Percentiles rank a stretch among this genome's conserved stretches.
Evolutionary conservation across 2,888 invertebrate species (phyloP).

Genomic region (Xylota sylvarum): DNA sequence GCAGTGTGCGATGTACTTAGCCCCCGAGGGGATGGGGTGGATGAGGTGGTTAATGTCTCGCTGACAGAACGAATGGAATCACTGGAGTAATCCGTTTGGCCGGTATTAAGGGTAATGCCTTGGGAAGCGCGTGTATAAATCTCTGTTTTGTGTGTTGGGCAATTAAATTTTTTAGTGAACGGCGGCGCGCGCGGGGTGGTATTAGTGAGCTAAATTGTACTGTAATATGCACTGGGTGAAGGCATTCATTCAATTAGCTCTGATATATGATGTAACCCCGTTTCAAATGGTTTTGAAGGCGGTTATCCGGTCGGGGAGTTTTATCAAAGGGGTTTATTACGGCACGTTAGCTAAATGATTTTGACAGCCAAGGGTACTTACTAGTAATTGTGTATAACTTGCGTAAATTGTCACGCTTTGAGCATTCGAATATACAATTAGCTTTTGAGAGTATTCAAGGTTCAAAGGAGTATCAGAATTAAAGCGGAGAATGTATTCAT

Average conservation of each 20-base stretch:
- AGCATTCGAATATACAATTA: too few species aligned
- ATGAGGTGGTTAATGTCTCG: constrained; percentile 42
- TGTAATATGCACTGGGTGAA: neutral
- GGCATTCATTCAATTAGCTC: constrained; percentile 57
- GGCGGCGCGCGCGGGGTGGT: neutral
- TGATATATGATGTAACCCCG: constrained; percentile 21
- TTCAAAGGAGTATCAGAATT: too few species aligned
- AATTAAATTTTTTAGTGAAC: constrained; percentile 57
- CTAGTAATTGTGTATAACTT: neutral
- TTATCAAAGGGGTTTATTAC: neutral
- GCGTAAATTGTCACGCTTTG: too few species aligned
- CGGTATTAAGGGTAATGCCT: constrained; percentile 61
- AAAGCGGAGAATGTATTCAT: too few species aligned
- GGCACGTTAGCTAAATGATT: neutral
- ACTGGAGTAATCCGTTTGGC: constrained; percentile 49
- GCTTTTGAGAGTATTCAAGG: too few species aligned
- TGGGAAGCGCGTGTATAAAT: constrained; percentile 59
- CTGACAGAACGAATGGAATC: constrained; percentile 61
- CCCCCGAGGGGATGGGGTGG: neutral
- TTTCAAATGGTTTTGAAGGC: neutral
- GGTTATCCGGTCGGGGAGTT: neutral
- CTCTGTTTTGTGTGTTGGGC: constrained; percentile 43
- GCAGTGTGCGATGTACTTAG: constrained; percentile 36
- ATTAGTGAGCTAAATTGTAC: constrained; percentile 23
- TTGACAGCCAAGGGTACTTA: neutral